phyloP scores from a whole-genome alignment of 1,140 invertebrate genomes.

The Samia ricini region DNA sequence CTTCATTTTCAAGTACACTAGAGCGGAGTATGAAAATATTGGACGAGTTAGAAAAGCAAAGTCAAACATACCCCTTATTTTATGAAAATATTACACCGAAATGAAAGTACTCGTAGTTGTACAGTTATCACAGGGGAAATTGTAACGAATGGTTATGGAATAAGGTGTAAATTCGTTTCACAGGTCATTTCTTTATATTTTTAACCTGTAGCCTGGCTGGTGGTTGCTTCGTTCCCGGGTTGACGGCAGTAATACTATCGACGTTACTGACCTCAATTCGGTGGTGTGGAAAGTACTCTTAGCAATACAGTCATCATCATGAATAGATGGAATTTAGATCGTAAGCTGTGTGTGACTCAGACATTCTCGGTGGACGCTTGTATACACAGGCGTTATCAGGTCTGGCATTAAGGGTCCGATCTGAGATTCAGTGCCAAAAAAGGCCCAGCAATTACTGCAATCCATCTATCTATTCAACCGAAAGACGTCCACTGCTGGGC shows the following conservation, averaged over 20 bases:
- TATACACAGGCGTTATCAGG: too few species aligned
- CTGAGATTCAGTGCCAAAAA: too few species aligned
- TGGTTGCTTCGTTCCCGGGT: slow-evolving; percentile 4
- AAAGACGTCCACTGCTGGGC: too few species aligned
- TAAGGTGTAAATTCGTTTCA: slow-evolving; percentile 3
- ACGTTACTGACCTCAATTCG: slow-evolving; percentile 24
- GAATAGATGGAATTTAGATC: neutral
- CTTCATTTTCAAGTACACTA: neutral
- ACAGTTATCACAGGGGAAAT: neutral
- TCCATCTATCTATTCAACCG: too few species aligned
- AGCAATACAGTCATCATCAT: neutral
- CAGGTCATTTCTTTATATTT: neutral
- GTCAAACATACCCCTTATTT: slow-evolving; percentile 9
- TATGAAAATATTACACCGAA: slow-evolving; percentile 9
- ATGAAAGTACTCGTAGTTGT: neutral
- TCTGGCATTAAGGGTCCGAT: too few species aligned
- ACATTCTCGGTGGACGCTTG: too few species aligned
- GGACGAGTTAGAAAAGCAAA: slow-evolving; percentile 1
- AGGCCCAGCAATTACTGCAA: too few species aligned
- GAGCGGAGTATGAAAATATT: neutral
- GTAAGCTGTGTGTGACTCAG: too few species aligned
- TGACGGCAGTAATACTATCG: slow-evolving; percentile 8
- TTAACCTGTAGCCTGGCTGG: slow-evolving; percentile 6
- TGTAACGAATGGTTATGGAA: neutral
- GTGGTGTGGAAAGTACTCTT: slow-evolving; percentile 25